phyloP scores from a whole-genome alignment of 2,888 invertebrate species.

The Lypha dubia region DNA sequence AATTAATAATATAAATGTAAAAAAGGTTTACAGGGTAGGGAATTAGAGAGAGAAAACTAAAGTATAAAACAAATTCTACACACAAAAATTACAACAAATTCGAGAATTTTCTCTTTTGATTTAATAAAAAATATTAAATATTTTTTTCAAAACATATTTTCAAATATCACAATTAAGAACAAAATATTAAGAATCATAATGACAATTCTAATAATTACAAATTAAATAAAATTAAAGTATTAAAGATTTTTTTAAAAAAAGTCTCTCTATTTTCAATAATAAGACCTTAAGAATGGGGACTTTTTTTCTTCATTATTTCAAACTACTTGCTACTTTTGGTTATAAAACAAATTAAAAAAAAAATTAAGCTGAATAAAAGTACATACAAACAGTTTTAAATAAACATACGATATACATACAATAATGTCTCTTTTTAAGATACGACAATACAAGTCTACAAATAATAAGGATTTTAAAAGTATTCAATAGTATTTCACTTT shows the following conservation, averaged over 20 bases:
- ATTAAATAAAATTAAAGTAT: constrained; percentile 40
- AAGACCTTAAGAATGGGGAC: constrained; percentile 6
- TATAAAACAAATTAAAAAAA: constrained; percentile 37
- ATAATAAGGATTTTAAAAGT: constrained; percentile 60
- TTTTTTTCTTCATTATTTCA: constrained; percentile 1
- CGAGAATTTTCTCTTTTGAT: constrained; percentile 51
- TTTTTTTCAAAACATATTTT: constrained; percentile 55
- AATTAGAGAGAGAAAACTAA: constrained; percentile 42
- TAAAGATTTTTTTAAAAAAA: constrained; percentile 33
- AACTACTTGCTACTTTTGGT: constrained; percentile 59
- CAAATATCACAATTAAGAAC: constrained; percentile 66
- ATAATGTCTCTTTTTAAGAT: neutral
- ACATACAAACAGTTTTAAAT: constrained; percentile 31
- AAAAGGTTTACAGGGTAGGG: neutral
- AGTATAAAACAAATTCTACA: constrained; percentile 61
- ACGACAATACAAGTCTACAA: constrained; percentile 40
- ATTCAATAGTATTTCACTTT: constrained; percentile 72
- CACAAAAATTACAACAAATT: constrained; percentile 65
- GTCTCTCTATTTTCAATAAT: constrained; percentile 39
- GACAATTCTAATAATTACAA: constrained; percentile 29
- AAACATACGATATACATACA: neutral
- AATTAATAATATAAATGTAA: neutral
- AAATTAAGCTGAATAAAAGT: constrained; percentile 22
- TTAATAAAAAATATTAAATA: constrained; percentile 44
- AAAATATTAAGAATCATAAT: constrained; percentile 42